phyloP scores from a whole-genome alignment of 2,113 vertebrate genomes.

The Sus scrofa region DNA sequence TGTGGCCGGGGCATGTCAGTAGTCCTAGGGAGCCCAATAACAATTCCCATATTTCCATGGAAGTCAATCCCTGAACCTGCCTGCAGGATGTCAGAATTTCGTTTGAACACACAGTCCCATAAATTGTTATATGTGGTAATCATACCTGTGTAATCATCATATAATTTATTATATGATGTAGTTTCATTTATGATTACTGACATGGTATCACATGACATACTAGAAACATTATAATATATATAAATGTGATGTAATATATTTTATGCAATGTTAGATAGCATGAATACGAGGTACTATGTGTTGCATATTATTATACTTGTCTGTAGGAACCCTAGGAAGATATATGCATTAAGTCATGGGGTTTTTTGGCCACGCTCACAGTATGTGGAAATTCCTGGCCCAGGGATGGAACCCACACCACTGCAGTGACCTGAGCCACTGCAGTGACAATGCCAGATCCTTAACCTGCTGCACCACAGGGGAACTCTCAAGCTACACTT shows the following conservation, averaged over 20 bases:
- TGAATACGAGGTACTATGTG: too few species aligned
- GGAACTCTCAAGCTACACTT: background rate
- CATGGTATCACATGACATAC: background rate
- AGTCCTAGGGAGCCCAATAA: background rate
- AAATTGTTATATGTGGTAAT: background rate
- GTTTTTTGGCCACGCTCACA: too few species aligned
- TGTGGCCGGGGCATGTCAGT: background rate
- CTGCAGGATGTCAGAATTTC: background rate
- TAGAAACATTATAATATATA: background rate
- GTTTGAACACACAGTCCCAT: background rate
- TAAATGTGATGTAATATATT: background rate
- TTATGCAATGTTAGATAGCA: background rate
- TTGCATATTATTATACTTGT: background rate
- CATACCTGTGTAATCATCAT: background rate
- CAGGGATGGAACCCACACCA: too few species aligned
- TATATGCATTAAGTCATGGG: background rate
- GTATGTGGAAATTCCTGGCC: too few species aligned
- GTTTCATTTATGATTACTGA: background rate
- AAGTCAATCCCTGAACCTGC: background rate
- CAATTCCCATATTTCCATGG: background rate
- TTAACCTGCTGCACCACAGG: background rate
- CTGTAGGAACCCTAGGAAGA: background rate
- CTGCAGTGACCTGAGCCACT: too few species aligned
- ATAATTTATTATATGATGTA: background rate
- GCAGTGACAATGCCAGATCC: too few species aligned